Evolutionary conservation across 2,888 invertebrate species (phyloP), one percentile per base, ranked within the genome.

Genomic region (Hypena proboscidalis): DNA sequence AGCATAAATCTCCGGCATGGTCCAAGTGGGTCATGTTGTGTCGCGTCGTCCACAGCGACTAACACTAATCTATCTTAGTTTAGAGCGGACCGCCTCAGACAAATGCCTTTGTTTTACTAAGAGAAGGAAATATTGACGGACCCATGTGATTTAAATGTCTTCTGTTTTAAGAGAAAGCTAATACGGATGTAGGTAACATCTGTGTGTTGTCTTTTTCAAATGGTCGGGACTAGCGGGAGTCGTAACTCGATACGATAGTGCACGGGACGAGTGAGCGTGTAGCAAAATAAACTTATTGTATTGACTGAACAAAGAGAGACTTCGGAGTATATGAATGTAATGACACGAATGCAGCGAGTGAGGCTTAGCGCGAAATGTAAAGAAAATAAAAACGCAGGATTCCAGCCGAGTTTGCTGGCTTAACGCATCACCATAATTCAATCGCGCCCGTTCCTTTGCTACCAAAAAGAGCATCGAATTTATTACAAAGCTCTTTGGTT

Each of bases 391-490:
- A 84, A 78, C 67, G 65, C 55, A 55, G 77, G 77, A 81, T 81
- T 82, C 82, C 82, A 73, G 67, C 79, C 65, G 83, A 80, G 84
- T 83, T 80, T 73, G 77, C 80, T 75, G 83, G 89, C 87, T 90
- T 87, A 90, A 83, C 86, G 83, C 84, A 90, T 89, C 88, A 82
- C 80, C 87, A 90, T 90, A 89, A 89, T 89, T 90, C 90, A 90
- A 89, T 90, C 80, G 81, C 69, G 77, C 72, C 76, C 76, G 80
- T 73, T 86, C 77, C 80, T 82, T 83, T 78, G 84, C 82, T 87
- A 84, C 87, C 83, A 85, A 90, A 83, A 90, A 85, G 90, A 90
- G 85, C 90, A 89, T 83, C 85, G 80, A 84, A 88, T 90, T 90
- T 89, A 89, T 88, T 85, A 90, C 89, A 87, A 89, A 84, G 87